Evolutionary conservation across 1,140 invertebrate genomes (phyloP).

Genomic region (Pectinophora gossypiella): DNA sequence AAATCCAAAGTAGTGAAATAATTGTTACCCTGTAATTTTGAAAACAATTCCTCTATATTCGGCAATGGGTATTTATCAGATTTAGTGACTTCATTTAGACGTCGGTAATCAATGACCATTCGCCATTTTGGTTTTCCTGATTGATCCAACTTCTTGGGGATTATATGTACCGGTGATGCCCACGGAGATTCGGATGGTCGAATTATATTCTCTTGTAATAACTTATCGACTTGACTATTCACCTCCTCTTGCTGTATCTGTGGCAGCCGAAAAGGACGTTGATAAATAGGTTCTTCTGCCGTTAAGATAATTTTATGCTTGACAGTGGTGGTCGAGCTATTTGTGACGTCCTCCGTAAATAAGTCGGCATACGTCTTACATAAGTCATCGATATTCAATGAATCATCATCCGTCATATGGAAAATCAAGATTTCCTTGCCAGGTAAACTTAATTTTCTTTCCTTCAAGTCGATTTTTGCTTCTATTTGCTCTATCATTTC

Average conservation of each 20-base stretch:
- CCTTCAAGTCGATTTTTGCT: constrained; percentile 7
- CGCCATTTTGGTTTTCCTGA: constrained; percentile 18
- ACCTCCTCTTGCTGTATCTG: constrained; percentile 26
- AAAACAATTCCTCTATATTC: constrained; percentile 54
- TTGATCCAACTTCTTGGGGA: constrained; percentile 21
- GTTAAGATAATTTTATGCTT: constrained; percentile 14
- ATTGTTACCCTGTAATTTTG: constrained; percentile 33
- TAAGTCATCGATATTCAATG: constrained; percentile 9
- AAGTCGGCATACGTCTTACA: constrained; percentile 14
- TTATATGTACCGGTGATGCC: constrained; percentile 24
- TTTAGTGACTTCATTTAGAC: constrained; percentile 29
- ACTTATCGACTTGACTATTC: constrained; percentile 18
- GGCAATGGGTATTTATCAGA: constrained; percentile 64
- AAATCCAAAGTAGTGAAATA: constrained; percentile 62
- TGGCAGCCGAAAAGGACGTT: constrained; percentile 10
- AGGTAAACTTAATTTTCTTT: constrained; percentile 1
- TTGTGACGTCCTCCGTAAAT: constrained; percentile 15
- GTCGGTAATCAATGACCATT: constrained; percentile 25
- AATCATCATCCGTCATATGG: constrained; percentile 9
- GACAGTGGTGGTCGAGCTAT: constrained; percentile 14
- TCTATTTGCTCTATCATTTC: constrained; percentile 8
- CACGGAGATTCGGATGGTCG: constrained; percentile 20
- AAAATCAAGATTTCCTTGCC: constrained; percentile 3
- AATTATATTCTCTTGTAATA: constrained; percentile 20
- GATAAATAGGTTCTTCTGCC: constrained; percentile 12